Evolutionary conservation across 2,888 invertebrate species (phyloP).

Genomic region (Oligia latruncula): DNA sequence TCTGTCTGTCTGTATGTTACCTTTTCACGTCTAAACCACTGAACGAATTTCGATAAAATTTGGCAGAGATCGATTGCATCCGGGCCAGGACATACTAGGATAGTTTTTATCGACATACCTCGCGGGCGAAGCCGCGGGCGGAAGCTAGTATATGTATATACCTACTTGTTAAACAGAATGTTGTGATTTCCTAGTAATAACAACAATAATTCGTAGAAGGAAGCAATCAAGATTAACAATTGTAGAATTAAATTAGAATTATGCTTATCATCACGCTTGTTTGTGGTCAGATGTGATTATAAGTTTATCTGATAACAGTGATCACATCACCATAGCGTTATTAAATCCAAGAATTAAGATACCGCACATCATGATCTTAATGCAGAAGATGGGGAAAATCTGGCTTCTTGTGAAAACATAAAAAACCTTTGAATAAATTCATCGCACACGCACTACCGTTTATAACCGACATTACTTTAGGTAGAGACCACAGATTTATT

Average conservation of each 20-base stretch:
- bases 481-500: constrained; percentile 1
- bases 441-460: neutral
- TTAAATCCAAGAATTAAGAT: constrained; percentile 42
- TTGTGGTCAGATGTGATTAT: constrained; percentile 49
- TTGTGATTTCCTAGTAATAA: constrained; percentile 9
- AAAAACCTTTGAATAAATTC: neutral
- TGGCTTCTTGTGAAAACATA: neutral
- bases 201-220: constrained; percentile 38
- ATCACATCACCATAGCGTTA: constrained; percentile 8
- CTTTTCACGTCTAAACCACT: too few species aligned
- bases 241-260: constrained; percentile 22
- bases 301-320: constrained; percentile 25
- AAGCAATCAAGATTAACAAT: constrained; percentile 23
- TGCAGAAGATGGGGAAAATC: constrained; percentile 2
- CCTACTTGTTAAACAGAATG: neutral
- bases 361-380: constrained; percentile 3
- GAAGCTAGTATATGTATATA: too few species aligned
- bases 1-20: too few species aligned
- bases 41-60: too few species aligned
- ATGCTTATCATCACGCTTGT: constrained; percentile 37
- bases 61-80: too few species aligned
- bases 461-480: neutral
- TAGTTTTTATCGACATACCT: too few species aligned
- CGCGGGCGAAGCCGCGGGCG: too few species aligned
- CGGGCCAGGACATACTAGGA: too few species aligned